Base-by-base conservation (phyloP, 2,797 vertebrate species). In the Masticophis lateralis region DNA sequence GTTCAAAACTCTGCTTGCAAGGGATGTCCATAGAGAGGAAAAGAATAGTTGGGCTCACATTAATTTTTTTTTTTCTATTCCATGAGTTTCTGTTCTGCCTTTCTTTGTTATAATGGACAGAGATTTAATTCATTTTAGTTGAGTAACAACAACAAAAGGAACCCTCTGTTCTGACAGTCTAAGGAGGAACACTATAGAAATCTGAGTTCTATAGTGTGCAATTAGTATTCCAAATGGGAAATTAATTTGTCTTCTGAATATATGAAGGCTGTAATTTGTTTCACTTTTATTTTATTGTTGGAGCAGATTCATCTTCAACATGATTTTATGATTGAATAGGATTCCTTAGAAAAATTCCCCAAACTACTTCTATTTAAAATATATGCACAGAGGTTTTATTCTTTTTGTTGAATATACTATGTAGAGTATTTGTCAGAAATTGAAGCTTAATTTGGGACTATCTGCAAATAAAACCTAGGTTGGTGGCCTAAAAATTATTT, bases 221-320 rank as follows among this genome's bases (percentile, higher is more conserved):
- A 98, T 98, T 98, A 97, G 97, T 98, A 98, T 98, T 98, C 98
- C 94, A 97, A 97, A 97, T 97, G 97, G 96, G 98, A 98, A 98
- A 98, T 98, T 98, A 98, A 98, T 98, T 98, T 98, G 95, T 96
- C 94, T 94, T 95, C 93, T 0, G 69, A 97, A 96, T 97, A 97
- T 93, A 95, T 95, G 96, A 97, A 96, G 95, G 95, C 96, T 97
- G 97, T 96, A 97, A 97, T 98, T 98, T 97, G 95, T 96, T 97
- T 98, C 96, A 96, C 92, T 98, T 98, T 98, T 98, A 97, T 98
- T 98, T 97, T 97, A 98, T 97, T 98, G 97, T 98, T 96, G 97
- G 97, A 97, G 97, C 96, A 92, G 57, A 97, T 97, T 98, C 96
- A 97, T 97, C 97, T 97, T 97, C 96, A 96, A 95, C 97, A 97